These are phyloP conservation scores for Adelosebastes latens DNA, from an alignment of 2,797 vertebrate genomes.

Conservation along the genomic window DNA sequence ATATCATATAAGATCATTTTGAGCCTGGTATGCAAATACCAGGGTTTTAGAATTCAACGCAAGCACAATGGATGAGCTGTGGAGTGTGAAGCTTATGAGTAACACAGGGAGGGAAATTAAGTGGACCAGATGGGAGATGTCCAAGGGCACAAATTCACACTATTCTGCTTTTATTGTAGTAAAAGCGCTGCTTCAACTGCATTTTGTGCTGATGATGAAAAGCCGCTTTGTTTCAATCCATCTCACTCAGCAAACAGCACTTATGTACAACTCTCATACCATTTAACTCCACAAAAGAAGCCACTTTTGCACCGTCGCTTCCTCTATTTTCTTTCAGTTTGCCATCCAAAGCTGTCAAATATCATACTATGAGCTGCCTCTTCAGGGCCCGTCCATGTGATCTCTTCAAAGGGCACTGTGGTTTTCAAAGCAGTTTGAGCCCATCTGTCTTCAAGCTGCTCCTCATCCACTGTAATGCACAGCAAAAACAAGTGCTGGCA, in stretches of 20 bases:
- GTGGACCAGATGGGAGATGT: slow-evolving; percentile 61
- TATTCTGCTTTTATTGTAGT: slow-evolving; percentile 37
- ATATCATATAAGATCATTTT: neutral
- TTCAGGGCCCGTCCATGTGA: neutral
- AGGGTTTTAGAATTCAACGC: neutral
- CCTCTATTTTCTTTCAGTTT: neutral
- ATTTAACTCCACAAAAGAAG: neutral
- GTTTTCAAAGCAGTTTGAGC: slow-evolving; percentile 18
- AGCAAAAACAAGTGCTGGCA: neutral
- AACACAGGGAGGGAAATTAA: slow-evolving; percentile 27
- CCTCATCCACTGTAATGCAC: neutral
- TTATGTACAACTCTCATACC: neutral
- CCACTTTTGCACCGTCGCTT: neutral
- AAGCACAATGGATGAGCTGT: neutral
- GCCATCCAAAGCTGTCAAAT: neutral
- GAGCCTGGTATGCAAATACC: neutral
- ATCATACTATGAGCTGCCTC: neutral
- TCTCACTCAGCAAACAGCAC: slow-evolving; percentile 44
- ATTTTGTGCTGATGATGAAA: slow-evolving; percentile 58
- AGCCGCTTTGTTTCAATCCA: slow-evolving; percentile 39
- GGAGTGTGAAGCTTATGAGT: slow-evolving; percentile 2
- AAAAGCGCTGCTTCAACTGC: slow-evolving; percentile 44
- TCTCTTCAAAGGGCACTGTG: neutral
- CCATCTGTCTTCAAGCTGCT: slow-evolving; percentile 18
- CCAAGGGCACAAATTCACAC: slow-evolving; percentile 42